Evolutionary conservation across 1,140 invertebrate species (phyloP).

Genomic region (Drosophila arizonae): DNA sequence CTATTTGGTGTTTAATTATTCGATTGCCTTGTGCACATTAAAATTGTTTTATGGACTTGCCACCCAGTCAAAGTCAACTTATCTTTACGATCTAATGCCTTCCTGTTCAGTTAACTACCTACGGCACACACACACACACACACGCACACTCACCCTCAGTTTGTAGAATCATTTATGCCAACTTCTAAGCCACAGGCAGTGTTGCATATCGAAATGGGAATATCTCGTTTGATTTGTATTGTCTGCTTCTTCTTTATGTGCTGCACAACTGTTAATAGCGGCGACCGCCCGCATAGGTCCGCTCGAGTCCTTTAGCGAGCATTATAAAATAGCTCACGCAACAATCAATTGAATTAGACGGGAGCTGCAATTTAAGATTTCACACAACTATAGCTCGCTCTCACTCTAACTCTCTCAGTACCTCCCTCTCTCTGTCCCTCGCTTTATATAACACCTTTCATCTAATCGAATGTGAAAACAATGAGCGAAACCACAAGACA

Average conservation of each 20-base stretch:
- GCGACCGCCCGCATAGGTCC: conserved; percentile 69
- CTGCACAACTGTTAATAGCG: conserved; percentile 56
- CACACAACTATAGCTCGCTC: conserved; percentile 44
- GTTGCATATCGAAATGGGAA: conserved; percentile 64
- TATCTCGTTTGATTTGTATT: conserved; percentile 16
- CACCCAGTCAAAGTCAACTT: not conserved
- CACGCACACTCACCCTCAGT: not conserved
- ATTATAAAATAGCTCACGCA: conserved; percentile 67
- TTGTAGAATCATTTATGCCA: conserved; percentile 9
- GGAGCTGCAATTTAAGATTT: conserved; percentile 74
- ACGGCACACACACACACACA: not conserved
- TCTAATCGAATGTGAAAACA: conserved; percentile 52
- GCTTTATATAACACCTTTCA: conserved; percentile 65
- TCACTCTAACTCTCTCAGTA: not conserved
- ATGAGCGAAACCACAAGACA: conserved; percentile 54
- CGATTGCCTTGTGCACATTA: not conserved
- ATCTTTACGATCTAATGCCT: conserved; percentile 26
- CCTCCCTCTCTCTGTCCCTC: not conserved
- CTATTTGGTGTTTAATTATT: not conserved
- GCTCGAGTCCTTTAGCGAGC: conserved; percentile 25
- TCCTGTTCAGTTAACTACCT: conserved; percentile 2
- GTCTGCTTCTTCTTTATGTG: conserved; percentile 1
- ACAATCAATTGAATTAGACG: conserved; percentile 63
- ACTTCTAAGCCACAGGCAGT: conserved; percentile 27
- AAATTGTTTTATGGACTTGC: conserved; percentile 1